Percentiles rank a stretch among this genome's conserved stretches.
Evolutionary conservation across 2,888 invertebrate genomes (phyloP).

Genomic region (Zhuqinia jingwanae): DNA sequence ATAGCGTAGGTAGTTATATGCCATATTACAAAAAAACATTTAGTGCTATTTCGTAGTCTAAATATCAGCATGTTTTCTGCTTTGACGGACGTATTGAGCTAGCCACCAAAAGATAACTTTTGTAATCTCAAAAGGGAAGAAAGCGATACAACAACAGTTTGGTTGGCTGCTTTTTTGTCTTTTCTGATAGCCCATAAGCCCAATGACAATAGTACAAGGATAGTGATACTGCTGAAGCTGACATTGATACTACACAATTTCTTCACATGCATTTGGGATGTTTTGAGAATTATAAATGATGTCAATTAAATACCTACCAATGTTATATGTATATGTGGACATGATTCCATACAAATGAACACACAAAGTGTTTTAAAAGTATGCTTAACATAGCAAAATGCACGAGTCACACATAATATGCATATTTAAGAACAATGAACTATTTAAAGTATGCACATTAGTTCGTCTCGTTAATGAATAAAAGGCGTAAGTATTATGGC

Average conservation of each 20-base stretch:
- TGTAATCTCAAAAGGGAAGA: not conserved
- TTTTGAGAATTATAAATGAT: constrained; percentile 26
- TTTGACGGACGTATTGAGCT: not conserved
- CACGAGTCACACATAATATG: not conserved
- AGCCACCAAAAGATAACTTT: not conserved
- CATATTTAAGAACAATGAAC: not conserved
- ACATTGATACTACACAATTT: too few relatives aligned
- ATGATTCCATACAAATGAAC: not conserved
- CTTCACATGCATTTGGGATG: too few relatives aligned
- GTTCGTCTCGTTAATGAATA: not conserved
- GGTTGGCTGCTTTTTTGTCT: too few relatives aligned
- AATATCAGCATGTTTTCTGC: not conserved
- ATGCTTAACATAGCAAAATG: too few relatives aligned
- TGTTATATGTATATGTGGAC: too few relatives aligned
- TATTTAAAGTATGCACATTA: not conserved
- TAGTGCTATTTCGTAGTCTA: constrained; percentile 1
- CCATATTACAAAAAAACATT: not conserved
- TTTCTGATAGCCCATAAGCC: not conserved
- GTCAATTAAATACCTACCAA: not conserved
- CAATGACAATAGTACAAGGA: not conserved
- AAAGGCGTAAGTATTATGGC: constrained; percentile 15
- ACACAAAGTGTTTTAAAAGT: not conserved
- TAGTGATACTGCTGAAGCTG: not conserved
- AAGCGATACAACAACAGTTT: not conserved
- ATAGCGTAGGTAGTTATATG: not conserved